phyloP scores from a whole-genome alignment of 2,888 invertebrate genomes.

The Disparrhopalites patrizii region DNA sequence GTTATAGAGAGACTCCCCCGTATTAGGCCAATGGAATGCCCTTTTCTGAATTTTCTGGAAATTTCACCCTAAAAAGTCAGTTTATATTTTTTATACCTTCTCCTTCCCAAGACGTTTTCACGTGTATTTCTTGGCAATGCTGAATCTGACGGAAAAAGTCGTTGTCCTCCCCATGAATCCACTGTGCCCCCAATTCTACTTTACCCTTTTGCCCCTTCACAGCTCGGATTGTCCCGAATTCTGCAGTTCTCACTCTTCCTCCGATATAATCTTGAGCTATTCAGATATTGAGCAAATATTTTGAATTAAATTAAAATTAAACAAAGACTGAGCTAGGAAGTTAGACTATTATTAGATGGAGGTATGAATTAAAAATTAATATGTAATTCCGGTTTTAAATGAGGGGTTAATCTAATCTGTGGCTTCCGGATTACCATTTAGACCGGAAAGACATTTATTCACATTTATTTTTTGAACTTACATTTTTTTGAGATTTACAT shows the following conservation, averaged over 20 bases:
- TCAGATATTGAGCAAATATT: neutral
- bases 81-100: conserved; percentile 52
- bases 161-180: conserved; percentile 68
- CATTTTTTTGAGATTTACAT: no score
- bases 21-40: no score
- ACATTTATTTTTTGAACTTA: no score
- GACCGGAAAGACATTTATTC: no score
- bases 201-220: conserved; percentile 49
- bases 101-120: conserved; percentile 58
- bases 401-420: no score
- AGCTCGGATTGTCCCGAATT: conserved; percentile 24
- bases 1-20: no score
- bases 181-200: conserved; percentile 72
- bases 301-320: neutral
- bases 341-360: neutral
- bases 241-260: conserved; percentile 37
- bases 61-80: no score
- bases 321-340: no score
- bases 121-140: conserved; percentile 54
- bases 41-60: conserved; percentile 6
- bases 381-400: neutral
- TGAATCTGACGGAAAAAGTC: conserved; percentile 57
- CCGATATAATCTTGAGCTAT: conserved; percentile 42
- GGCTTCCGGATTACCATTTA: no score
- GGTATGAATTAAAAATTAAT: neutral